Percentiles rank a stretch among this genome's conserved stretches.
These are phyloP conservation scores for Thereva unica DNA, from an alignment of 2,888 invertebrate genomes.

Conservation along the genomic window DNA sequence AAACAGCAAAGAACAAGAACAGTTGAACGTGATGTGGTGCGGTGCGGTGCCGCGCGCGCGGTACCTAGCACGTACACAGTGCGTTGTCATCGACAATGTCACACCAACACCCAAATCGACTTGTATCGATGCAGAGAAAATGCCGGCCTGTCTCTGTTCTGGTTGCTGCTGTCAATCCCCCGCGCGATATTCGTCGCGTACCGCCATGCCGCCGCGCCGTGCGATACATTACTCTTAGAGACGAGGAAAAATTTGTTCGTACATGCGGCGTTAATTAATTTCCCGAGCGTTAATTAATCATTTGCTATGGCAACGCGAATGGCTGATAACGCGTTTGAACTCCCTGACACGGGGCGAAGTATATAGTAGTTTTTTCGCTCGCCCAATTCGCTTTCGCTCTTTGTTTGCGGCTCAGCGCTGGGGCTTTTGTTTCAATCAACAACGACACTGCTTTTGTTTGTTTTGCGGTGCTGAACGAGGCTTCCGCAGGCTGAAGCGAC, in stretches of 20 bases:
- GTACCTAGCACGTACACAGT: not conserved
- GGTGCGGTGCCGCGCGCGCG: not conserved
- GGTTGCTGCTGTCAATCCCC: slow-evolving; percentile 16
- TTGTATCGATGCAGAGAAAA: slow-evolving; percentile 14
- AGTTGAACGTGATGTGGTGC: slow-evolving; percentile 3
- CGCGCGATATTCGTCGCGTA: slow-evolving; percentile 14
- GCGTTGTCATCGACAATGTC: slow-evolving; percentile 19
- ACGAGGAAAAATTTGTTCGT: slow-evolving; percentile 41
- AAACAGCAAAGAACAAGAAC: slow-evolving; percentile 12
- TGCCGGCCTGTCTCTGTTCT: not conserved
- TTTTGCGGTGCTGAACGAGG: too few relatives aligned
- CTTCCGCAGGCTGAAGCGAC: too few relatives aligned
- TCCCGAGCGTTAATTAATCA: slow-evolving; percentile 42
- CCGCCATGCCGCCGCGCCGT: not conserved
- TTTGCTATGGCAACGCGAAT: slow-evolving; percentile 38
- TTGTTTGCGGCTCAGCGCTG: too few relatives aligned
- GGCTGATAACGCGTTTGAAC: slow-evolving; percentile 41
- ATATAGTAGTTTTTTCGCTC: too few relatives aligned
- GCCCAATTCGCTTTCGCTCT: too few relatives aligned
- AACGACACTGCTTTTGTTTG: too few relatives aligned
- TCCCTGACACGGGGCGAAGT: slow-evolving; percentile 32
- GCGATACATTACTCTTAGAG: slow-evolving; percentile 14
- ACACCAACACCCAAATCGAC: slow-evolving; percentile 16
- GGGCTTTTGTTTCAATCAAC: too few relatives aligned
- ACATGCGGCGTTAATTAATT: slow-evolving; percentile 43